Percentiles rank a stretch among this genome's conserved stretches.
These are phyloP conservation scores for Morpho achilles DNA, from an alignment of 2,888 invertebrate genomes.

Conservation along the genomic window DNA sequence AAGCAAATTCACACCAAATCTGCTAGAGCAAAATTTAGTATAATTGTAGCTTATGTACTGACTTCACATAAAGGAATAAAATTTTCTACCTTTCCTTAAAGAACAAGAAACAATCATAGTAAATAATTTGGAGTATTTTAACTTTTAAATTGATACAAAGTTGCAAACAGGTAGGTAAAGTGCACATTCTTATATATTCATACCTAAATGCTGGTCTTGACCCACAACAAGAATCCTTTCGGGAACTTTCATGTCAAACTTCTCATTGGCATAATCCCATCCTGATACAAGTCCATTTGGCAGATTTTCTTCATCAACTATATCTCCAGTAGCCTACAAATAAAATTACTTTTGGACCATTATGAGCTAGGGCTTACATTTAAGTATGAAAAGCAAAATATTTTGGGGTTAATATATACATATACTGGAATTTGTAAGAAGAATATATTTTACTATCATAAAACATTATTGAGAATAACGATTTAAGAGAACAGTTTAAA, in stretches of 20 bases:
- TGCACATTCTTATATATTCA: neutral
- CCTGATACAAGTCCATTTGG: constrained; percentile 80
- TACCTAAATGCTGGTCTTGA: constrained; percentile 83
- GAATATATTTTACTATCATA: no score
- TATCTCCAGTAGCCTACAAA: constrained; percentile 83
- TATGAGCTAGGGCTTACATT: neutral
- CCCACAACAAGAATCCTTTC: constrained; percentile 95
- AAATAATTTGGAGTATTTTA: neutral
- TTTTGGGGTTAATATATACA: no score
- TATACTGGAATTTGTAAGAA: no score
- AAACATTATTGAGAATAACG: no score
- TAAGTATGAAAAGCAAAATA: neutral
- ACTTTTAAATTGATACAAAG: neutral
- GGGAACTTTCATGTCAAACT: constrained; percentile 95
- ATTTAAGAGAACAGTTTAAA: no score
- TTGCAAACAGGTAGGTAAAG: no score
- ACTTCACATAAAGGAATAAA: no score
- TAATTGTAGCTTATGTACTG: no score
- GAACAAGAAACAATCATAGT: no score
- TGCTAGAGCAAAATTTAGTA: no score
- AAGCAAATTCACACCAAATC: no score
- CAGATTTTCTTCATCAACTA: constrained; percentile 81
- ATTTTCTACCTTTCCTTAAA: no score
- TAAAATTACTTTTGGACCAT: constrained; percentile 1
- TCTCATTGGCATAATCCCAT: constrained; percentile 84